phyloP scores from a whole-genome alignment of 2,888 invertebrate species.

The Megamerina dolium region DNA sequence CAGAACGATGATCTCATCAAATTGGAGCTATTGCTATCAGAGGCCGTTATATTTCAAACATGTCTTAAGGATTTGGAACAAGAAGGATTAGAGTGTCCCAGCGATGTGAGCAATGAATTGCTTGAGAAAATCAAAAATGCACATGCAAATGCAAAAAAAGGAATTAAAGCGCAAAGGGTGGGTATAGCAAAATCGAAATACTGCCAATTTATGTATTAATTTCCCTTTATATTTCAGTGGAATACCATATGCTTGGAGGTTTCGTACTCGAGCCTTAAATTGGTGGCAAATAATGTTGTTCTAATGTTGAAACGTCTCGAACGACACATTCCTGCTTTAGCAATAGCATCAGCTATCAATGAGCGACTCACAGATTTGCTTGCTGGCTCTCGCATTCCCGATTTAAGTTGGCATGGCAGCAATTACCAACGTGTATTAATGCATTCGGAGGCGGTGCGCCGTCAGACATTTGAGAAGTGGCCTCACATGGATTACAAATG shows the following conservation, averaged over 20 bases:
- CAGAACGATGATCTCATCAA: constrained; percentile 73
- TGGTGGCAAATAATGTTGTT: constrained; percentile 73
- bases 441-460: constrained; percentile 87
- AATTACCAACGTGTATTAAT: constrained; percentile 57
- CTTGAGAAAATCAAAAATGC: constrained; percentile 67
- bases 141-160: constrained; percentile 69
- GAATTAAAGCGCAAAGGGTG: constrained; percentile 87
- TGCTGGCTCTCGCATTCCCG: constrained; percentile 47
- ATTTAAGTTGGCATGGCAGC: constrained; percentile 44
- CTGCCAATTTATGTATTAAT: no score
- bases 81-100: constrained; percentile 69
- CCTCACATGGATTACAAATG: constrained; percentile 97
- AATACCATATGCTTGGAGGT: constrained; percentile 80
- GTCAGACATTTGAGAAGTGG: constrained; percentile 90
- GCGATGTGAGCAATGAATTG: constrained; percentile 71
- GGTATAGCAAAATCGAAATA: constrained; percentile 25
- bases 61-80: constrained; percentile 69
- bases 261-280: constrained; percentile 70
- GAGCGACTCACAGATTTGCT: constrained; percentile 78
- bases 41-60: constrained; percentile 79
- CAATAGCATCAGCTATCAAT: constrained; percentile 83
- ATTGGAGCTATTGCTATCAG: constrained; percentile 79
- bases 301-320: constrained; percentile 76
- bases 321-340: constrained; percentile 76
- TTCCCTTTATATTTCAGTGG: constrained; percentile 69